Conservation (phyloP, 1,140 invertebrate species). For the Sycophila sp. region DNA sequence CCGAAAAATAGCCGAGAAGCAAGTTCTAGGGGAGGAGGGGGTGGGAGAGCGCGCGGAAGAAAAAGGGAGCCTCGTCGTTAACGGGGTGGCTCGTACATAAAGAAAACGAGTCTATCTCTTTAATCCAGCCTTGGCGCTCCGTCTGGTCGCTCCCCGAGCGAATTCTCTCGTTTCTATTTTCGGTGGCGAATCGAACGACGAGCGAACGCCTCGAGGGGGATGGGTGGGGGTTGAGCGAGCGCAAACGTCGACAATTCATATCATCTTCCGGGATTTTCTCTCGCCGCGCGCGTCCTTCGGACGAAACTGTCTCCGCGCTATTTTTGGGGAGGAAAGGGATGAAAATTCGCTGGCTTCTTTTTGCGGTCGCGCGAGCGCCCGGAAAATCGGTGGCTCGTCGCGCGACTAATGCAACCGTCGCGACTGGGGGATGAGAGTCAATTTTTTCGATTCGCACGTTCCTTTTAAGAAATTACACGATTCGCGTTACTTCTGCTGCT, state of each 20-base stretch:
- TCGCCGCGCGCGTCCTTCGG: not conserved
- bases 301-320: not conserved
- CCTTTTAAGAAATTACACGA: too few species aligned
- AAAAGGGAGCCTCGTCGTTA: not conserved
- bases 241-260: slow-evolving; percentile 29
- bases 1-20: not conserved
- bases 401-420: too few species aligned
- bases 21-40: too few species aligned
- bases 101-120: slow-evolving; percentile 46
- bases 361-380: not conserved
- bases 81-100: not conserved
- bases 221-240: not conserved
- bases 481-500: too few species aligned
- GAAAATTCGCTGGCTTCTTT: not conserved
- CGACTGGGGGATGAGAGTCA: too few species aligned
- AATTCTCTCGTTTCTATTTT: slow-evolving; percentile 39
- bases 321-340: not conserved
- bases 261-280: slow-evolving; percentile 31
- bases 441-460: too few species aligned
- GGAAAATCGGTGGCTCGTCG: not conserved
- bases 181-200: slow-evolving; percentile 30
- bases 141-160: not conserved
- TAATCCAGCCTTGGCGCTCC: slow-evolving; percentile 41
- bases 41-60: not conserved
- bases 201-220: not conserved